These are phyloP conservation scores for Eutrigla gurnardus DNA, from an alignment of 2,797 vertebrate genomes.

Conservation along the genomic window DNA sequence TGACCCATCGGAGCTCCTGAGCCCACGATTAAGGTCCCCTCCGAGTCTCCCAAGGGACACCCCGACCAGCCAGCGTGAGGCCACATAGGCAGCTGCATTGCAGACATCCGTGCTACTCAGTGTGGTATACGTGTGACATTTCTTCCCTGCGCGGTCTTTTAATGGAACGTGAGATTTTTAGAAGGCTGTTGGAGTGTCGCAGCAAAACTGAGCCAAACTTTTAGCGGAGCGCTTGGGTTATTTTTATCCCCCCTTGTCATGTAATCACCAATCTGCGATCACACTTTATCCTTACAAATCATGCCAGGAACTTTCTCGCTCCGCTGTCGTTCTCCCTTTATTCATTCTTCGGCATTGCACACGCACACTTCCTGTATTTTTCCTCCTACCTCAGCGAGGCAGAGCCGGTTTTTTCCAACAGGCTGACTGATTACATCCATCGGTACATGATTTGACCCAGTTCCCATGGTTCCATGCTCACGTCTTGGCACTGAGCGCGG, in stretches of 20 bases:
- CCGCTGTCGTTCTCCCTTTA: conserved; percentile 24
- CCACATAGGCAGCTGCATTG: conserved; percentile 29
- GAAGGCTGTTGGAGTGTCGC: conserved; percentile 25
- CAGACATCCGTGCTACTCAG: conserved; percentile 32
- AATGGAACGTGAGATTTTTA: conserved; percentile 21
- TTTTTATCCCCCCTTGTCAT: conserved; percentile 68
- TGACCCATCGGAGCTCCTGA: conserved; percentile 10
- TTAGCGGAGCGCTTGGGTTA: conserved; percentile 45
- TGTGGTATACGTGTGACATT: conserved; percentile 12
- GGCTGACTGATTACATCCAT: conserved; percentile 72
- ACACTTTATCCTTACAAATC: conserved; percentile 51
- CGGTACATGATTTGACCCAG: conserved; percentile 76
- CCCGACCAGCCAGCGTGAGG: conserved; percentile 8
- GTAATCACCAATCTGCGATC: conserved; percentile 68
- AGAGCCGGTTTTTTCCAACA: conserved; percentile 66
- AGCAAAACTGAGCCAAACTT: conserved; percentile 54
- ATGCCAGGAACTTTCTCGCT: conserved; percentile 53
- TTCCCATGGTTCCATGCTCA: conserved; percentile 76
- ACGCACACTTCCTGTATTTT: conserved; percentile 57
- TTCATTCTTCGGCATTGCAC: background rate
- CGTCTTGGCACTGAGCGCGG: conserved; percentile 55
- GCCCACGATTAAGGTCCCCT: conserved; percentile 25
- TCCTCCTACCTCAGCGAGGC: conserved; percentile 41
- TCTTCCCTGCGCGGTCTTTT: conserved; percentile 11
- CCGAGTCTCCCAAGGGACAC: conserved; percentile 10